Evolutionary conservation across 2,113 vertebrate species (phyloP), one percentile per base, ranked within the genome.

Genomic region (Andinoacara biseriatus): DNA sequence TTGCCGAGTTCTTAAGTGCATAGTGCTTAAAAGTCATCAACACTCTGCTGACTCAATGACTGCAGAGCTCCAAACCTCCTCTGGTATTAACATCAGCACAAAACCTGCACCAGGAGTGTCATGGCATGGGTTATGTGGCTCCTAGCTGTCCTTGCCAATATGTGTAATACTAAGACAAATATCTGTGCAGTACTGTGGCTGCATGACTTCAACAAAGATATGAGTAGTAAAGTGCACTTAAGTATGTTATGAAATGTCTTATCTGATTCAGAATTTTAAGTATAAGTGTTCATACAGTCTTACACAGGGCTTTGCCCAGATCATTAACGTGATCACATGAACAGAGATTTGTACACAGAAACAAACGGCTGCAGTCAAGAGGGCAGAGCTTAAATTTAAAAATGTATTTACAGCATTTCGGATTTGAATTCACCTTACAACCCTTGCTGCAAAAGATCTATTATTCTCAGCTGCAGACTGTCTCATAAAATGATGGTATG

Each of bases 371-470:
- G 11, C 11, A 35, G 58, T 59, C 43, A 59, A 60, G 43, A 56
- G 61, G 58, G 15, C 15, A 31, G 46, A 29, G 46, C 62, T 46
- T 1, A 6, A 72, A 77, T 49, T 77, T 26, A 49, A 77, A 35
- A 38, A 43, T 46, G 14, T 20, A 20, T 43, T 74, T 38, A 58
- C 29, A 52, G 43, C 1, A 1, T 46, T 31, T 86, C 69, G n/a
- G 5, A 80, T 83, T 80, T 49, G n/a, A 74, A 80, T 82, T 69
- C 63, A 61, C 49, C 65, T 78, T 15, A 20, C 49, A 46, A 60
- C 54, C 61, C 78, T 72, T 74, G 58, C 63, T 57, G 52, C 57
- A 77, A 65, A 75, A 46, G 5, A 58, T 60, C 33, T 65, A 22
- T 54, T 4, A n/a, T 1, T 10, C 74, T 82, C 20, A 35, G n/a